phyloP scores from a whole-genome alignment of 1,140 invertebrate genomes.

The Drosophila melanogaster region Release_6_plus_ISO1_MT NT_033779.5:10330501-10331000 shows the following conservation, averaged over 20 bases:
- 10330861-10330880: not conserved
- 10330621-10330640: not conserved
- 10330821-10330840: too few relatives aligned
- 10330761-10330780: not conserved
- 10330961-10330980: too few relatives aligned
- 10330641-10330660: not conserved
- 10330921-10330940: too few relatives aligned
- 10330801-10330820: too few relatives aligned
- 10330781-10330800: not conserved
- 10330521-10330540: slow-evolving; percentile 93
- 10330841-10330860: not conserved
- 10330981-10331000: not conserved
- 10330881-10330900: not conserved
- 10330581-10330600: slow-evolving; percentile 1
- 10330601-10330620: not conserved
- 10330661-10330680: too few relatives aligned
- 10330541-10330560: slow-evolving; percentile 85
- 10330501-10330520: slow-evolving; percentile 87
- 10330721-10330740: too few relatives aligned
- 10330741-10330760: not conserved
- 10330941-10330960: too few relatives aligned
- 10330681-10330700: not conserved
- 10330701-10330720: not conserved
- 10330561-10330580: slow-evolving; percentile 40
- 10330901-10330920: not conserved